phyloP scores from a whole-genome alignment of 2,888 invertebrate genomes.

The Agrilus biguttatus region DNA sequence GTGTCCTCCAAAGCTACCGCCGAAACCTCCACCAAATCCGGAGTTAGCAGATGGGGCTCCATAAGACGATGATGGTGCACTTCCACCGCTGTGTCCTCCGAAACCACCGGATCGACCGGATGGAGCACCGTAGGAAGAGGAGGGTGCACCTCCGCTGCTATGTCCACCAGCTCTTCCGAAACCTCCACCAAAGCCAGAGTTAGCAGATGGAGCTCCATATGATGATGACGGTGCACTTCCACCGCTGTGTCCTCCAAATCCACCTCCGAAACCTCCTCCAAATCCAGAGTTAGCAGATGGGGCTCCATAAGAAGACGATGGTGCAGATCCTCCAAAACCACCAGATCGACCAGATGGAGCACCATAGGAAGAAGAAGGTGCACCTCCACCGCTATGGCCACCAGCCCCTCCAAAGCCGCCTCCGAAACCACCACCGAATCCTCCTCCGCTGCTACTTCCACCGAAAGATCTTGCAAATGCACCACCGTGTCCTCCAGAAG shows the following conservation, averaged over 20 bases:
- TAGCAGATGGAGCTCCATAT: constrained; percentile 10
- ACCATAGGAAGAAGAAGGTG: not conserved
- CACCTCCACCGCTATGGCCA: not conserved
- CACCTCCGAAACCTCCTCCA: constrained; percentile 12
- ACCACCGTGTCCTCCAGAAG: too few species aligned
- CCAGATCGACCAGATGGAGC: not conserved
- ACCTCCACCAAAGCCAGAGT: constrained; percentile 3
- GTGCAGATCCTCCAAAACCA: constrained; percentile 19
- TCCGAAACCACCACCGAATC: constrained; percentile 11
- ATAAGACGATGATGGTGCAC: constrained; percentile 14
- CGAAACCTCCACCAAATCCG: constrained; percentile 19
- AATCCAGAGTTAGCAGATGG: constrained; percentile 18
- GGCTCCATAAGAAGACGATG: constrained; percentile 18
- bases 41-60: constrained; percentile 17
- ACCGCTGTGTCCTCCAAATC: constrained; percentile 22
- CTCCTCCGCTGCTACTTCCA: constrained; percentile 15
- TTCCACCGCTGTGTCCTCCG: constrained; percentile 8
- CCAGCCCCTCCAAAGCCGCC: constrained; percentile 4
- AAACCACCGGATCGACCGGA: constrained; percentile 16
- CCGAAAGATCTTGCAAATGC: constrained; percentile 1
- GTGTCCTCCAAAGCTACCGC: too few species aligned
- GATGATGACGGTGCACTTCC: constrained; percentile 8
- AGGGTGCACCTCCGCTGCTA: too few species aligned
- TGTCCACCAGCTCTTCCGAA: constrained; percentile 16
- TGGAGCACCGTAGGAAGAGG: constrained; percentile 20